Conservation (phyloP, 2,888 invertebrate species). For the Calephelis perditalis region DNA sequence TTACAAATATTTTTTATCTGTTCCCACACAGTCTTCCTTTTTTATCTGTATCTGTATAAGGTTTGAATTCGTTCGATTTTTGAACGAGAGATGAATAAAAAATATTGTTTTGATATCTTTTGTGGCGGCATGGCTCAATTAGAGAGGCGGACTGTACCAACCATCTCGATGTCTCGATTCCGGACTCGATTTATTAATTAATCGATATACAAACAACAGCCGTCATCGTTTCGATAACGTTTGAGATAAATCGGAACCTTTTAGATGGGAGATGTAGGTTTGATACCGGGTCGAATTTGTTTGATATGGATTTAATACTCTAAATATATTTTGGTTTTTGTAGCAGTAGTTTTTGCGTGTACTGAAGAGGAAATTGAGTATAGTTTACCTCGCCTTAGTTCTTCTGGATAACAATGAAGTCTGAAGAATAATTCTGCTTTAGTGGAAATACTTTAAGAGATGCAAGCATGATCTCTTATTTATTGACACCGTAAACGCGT, state of each 20-base stretch:
- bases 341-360: no score
- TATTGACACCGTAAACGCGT: no score
- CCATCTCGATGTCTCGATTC: conserved; percentile 64
- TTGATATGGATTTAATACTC: conserved; percentile 22
- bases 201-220: conserved; percentile 76
- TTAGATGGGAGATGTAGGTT: conserved; percentile 26
- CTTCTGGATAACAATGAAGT: no score
- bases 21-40: not conserved
- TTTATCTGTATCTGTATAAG: conserved; percentile 24
- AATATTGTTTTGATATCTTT: conserved; percentile 49
- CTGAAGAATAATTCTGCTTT: no score
- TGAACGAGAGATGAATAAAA: conserved; percentile 12
- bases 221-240: conserved; percentile 65
- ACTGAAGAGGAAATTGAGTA: no score
- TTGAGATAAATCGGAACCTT: conserved; percentile 50
- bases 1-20: conserved; percentile 28
- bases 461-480: not conserved
- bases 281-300: conserved; percentile 29
- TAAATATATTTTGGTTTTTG: not conserved
- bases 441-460: no score
- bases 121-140: conserved; percentile 73
- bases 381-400: no score
- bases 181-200: conserved; percentile 75
- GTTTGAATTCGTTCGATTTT: conserved; percentile 26
- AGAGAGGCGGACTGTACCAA: conserved; percentile 71